Evolutionary conservation across 2,797 vertebrate species (phyloP).

Genomic region (Gymnoscopelus microlampas): DNA sequence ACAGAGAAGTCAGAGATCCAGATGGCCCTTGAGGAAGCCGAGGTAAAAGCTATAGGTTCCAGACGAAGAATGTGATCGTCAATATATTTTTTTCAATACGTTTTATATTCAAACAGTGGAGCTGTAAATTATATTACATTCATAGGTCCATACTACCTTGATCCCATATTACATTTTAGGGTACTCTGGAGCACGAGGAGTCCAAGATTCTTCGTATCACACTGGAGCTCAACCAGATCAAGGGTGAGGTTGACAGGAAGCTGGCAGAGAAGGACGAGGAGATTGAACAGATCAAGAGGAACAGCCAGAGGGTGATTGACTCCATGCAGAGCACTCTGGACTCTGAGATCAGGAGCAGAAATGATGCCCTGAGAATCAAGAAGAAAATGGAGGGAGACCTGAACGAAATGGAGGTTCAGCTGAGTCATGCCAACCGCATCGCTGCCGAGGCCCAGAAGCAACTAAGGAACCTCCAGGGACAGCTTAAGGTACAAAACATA

Average conservation of each 20-base stretch:
- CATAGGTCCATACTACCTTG: no score
- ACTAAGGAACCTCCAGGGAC: no score
- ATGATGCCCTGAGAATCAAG: slow-evolving; percentile 84
- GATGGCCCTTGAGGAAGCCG: no score
- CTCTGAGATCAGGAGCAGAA: slow-evolving; percentile 84
- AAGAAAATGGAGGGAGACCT: slow-evolving; percentile 88
- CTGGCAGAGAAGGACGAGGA: no score
- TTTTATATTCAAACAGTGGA: no score
- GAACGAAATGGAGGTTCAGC: slow-evolving; percentile 82
- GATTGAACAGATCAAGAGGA: no score
- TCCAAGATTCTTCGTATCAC: slow-evolving; percentile 84
- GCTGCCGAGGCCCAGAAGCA: no score
- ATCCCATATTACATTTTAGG: slow-evolving; percentile 61
- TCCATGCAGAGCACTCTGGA: slow-evolving; percentile 82
- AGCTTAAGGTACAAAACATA: slow-evolving; percentile 44
- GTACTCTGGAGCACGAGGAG: slow-evolving; percentile 83
- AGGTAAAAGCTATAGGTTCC: not conserved
- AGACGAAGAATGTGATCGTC: not conserved
- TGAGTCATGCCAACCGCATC: no score
- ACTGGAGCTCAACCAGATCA: slow-evolving; percentile 84
- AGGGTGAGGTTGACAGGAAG: slow-evolving; percentile 70
- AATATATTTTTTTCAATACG: no score
- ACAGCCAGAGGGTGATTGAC: slow-evolving; percentile 75
- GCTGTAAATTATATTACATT: no score
- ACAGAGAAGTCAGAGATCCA: no score